Evolutionary conservation across 2,113 vertebrate species (phyloP), one percentile per base, ranked within the genome.

Genomic region (Xiphophorus hellerii): DNA sequence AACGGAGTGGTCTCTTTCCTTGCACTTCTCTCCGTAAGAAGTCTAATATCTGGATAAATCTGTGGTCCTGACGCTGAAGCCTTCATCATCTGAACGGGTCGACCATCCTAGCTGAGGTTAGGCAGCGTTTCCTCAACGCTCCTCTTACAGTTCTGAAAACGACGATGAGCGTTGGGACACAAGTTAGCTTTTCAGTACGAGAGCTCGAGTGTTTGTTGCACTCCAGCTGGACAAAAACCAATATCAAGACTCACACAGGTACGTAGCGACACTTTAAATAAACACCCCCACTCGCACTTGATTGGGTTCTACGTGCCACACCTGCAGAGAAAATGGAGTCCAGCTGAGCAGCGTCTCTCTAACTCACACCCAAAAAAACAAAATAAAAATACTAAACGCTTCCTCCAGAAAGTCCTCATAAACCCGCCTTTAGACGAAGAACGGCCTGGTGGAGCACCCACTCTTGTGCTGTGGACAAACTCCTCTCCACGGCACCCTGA

Each of bases 381-480:
- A 33, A 8, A 39, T n/a, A 12, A 69, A 35, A 78, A 78, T 31
- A 73, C 54, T 69, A 62, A 17, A 69, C n/a, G 69, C 71, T 74
- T 81, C 84, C 77, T 79, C 66, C 42, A 72, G 73, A 85, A 71
- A 87, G 87, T 88, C 76, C 77, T 77, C 80, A 76, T 62, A 67
- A 77, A 80, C 63, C 88, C 35, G 63, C 44, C 80, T 85, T 62
- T 8, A 77, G 54, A 76, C 63, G 65, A n/a, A 71, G 63, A 73
- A 67, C 30, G 81, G 80, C 85, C 75, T 76, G 77, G 58, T 73
- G 31, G 69, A 73, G 69, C 39, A 80, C 78, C 81, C 81, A 79
- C 75, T 69, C 71, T 87, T 90, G 88, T 91, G 89, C 89, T 76
- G 84, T 60, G 81, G 84, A 90, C 86, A 76, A 51, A 77, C 76